phyloP scores from a whole-genome alignment of 2,888 invertebrate genomes.

The Drosophila helvetica region DNA sequence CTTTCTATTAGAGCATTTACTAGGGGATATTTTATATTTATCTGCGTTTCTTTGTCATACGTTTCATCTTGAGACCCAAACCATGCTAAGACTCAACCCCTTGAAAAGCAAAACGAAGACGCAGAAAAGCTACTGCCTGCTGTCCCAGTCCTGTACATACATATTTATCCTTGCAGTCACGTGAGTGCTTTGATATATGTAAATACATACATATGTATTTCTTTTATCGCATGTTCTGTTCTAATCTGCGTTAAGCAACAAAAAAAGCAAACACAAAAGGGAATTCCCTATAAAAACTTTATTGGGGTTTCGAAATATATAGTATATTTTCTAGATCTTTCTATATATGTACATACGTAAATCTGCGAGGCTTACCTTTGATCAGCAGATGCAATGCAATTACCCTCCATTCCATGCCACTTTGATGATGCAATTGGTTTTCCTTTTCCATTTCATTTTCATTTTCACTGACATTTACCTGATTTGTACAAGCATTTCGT shows the following conservation, averaged over 20 bases:
- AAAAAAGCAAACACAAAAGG: not conserved
- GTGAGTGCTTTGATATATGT: not conserved
- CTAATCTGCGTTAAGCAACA: not conserved
- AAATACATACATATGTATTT: not conserved
- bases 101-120: not conserved
- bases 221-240: not conserved
- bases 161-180: not conserved
- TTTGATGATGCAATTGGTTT: slow-evolving; percentile 53
- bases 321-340: not conserved
- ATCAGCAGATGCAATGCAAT: not conserved
- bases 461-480: slow-evolving; percentile 43
- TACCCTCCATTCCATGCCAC: not conserved
- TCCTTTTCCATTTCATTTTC: slow-evolving; percentile 29
- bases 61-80: not conserved
- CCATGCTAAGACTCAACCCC: not conserved
- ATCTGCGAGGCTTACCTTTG: not conserved
- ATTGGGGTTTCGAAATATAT: too few relatives aligned
- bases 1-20: not conserved
- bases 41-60: not conserved
- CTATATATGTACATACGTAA: not conserved
- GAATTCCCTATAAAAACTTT: not conserved
- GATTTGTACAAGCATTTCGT: slow-evolving; percentile 13
- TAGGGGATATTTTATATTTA: not conserved
- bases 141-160: too few relatives aligned
- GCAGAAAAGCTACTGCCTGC: not conserved